Evolutionary conservation across 1,140 invertebrate species (phyloP).

Genomic region (Leptinotarsa texana): DNA sequence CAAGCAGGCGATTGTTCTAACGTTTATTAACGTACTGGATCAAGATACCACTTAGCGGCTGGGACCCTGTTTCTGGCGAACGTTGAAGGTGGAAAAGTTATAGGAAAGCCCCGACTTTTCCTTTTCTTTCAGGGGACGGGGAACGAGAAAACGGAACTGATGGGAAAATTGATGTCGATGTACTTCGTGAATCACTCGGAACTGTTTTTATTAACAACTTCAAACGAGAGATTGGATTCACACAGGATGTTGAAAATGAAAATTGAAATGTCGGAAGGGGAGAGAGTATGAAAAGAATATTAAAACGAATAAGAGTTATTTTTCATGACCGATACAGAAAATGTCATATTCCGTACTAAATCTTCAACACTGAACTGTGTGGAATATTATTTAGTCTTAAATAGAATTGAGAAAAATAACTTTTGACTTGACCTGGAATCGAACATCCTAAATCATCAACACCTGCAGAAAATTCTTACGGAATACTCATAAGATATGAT

Average conservation of each 20-base stretch:
- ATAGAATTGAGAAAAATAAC: too few species aligned
- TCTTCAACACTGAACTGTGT: too few species aligned
- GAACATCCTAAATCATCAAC: too few species aligned
- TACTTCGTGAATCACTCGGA: too few species aligned
- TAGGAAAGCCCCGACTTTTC: background rate
- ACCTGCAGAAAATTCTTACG: too few species aligned
- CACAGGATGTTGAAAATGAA: background rate
- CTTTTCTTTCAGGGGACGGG: background rate
- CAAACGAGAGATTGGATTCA: too few species aligned
- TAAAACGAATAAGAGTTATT: too few species aligned
- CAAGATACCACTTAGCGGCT: constrained; percentile 20
- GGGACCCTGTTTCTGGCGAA: background rate
- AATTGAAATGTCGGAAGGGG: background rate
- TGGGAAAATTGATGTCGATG: background rate
- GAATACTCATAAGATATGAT: too few species aligned
- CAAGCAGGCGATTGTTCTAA: background rate
- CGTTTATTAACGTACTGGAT: constrained; percentile 19
- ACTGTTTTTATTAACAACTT: background rate
- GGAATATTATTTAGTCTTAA: too few species aligned
- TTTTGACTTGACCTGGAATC: too few species aligned
- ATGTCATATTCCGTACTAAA: too few species aligned
- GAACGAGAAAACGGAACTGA: background rate
- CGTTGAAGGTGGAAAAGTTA: constrained; percentile 10
- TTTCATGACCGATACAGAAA: too few species aligned
- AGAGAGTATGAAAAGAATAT: background rate